Evolutionary conservation across 2,113 vertebrate genomes (phyloP).

Genomic region (Gobiocypris rarus): DNA sequence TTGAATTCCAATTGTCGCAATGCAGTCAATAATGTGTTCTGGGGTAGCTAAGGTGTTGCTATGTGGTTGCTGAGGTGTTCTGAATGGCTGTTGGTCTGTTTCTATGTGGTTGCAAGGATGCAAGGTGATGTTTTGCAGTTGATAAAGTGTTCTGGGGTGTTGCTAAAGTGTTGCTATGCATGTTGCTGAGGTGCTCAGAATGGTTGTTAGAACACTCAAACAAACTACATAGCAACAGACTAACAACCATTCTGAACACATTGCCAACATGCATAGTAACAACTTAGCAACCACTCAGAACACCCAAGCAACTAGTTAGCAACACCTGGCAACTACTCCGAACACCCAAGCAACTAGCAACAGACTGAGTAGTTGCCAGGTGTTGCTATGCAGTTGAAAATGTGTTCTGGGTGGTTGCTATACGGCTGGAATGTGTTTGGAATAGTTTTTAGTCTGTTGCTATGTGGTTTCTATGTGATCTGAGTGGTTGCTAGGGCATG

Average conservation of each 20-base stretch:
- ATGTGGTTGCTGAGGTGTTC: background rate
- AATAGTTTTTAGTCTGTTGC: background rate
- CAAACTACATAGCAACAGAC: too few relatives aligned
- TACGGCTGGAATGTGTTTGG: accelerated
- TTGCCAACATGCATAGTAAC: too few relatives aligned
- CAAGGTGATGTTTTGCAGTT: too few relatives aligned
- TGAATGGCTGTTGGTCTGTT: background rate
- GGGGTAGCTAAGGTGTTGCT: background rate
- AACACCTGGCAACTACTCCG: background rate
- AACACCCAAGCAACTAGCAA: too few relatives aligned
- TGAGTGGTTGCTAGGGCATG: too few relatives aligned
- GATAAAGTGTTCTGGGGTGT: too few relatives aligned
- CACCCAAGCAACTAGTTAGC: background rate
- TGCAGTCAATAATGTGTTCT: too few relatives aligned
- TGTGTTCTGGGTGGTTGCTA: background rate
- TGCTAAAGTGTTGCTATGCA: background rate
- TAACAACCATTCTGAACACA: too few relatives aligned
- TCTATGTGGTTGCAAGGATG: too few relatives aligned
- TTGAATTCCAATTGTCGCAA: too few relatives aligned
- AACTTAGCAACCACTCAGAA: background rate
- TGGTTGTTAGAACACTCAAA: background rate
- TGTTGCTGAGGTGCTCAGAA: background rate
- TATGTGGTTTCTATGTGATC: too few relatives aligned
- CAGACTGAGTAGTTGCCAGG: background rate
- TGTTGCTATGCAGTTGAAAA: background rate